Conservation (phyloP, 2,888 invertebrate species). For the Papilio gigon region DNA sequence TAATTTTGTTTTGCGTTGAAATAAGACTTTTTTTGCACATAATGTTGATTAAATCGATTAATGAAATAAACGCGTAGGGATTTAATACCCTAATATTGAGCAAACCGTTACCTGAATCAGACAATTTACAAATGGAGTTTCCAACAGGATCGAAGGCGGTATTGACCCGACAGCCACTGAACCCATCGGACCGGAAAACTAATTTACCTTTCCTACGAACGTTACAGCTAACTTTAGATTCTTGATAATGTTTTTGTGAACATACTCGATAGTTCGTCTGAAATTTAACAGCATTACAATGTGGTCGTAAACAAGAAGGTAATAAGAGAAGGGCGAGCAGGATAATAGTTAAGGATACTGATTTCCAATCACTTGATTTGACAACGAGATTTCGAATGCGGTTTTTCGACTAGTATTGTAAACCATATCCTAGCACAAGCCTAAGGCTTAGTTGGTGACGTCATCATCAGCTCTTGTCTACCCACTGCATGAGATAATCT, state of each 20-base stretch:
- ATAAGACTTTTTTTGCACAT: background rate
- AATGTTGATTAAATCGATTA: background rate
- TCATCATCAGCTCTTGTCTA: too few species aligned
- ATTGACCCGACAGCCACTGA: constrained; percentile 22
- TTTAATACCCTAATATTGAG: constrained; percentile 10
- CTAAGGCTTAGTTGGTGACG: too few species aligned
- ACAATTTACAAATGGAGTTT: constrained; percentile 31
- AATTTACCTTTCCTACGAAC: constrained; percentile 35
- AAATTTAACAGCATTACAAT: too few species aligned
- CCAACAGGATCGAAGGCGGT: constrained; percentile 15
- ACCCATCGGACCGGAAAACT: constrained; percentile 29
- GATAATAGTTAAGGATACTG: too few species aligned
- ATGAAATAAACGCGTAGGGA: background rate
- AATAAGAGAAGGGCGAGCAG: too few species aligned
- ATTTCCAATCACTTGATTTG: too few species aligned
- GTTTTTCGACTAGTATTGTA: too few species aligned
- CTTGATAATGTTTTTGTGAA: background rate
- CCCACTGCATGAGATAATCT: too few species aligned
- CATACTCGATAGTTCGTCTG: background rate
- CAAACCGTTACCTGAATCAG: constrained; percentile 15
- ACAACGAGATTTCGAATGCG: too few species aligned
- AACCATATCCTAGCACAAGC: too few species aligned
- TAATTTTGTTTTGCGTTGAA: too few species aligned
- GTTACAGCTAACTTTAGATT: constrained; percentile 12
- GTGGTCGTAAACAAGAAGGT: too few species aligned